A percentile compares a stretch with the other conserved stretches of the same genome.
Conservation (phyloP, 1,140 invertebrate species). For the Notospermus geniculatus region DNA sequence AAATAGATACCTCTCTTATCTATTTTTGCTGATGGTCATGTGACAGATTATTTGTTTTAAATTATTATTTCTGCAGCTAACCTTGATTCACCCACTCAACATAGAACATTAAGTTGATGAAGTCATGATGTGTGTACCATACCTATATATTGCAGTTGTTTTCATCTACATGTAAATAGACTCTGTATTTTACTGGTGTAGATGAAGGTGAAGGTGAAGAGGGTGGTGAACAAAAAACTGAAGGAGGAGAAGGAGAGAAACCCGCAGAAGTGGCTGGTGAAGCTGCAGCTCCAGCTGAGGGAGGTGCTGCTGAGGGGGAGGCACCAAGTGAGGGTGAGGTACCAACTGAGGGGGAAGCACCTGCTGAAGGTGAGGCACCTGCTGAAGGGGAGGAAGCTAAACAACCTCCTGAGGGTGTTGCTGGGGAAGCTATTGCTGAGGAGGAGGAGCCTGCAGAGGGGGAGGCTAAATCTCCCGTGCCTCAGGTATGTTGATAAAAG, state of each 20-base stretch:
- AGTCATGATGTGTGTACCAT: neutral
- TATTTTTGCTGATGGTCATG: neutral
- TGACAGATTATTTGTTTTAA: neutral
- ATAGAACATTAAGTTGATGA: neutral
- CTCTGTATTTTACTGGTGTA: neutral
- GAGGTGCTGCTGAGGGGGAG: constrained; percentile 1
- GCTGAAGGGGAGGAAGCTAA: neutral
- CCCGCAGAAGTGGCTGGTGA: neutral
- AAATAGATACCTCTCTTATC: too few species aligned
- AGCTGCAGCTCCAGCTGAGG: neutral
- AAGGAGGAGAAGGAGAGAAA: constrained; percentile 9
- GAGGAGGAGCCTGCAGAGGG: constrained; percentile 20
- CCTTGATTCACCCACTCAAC: neutral
- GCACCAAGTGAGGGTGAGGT: too few species aligned
- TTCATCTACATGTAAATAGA: neutral
- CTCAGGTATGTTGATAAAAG: constrained; percentile 29
- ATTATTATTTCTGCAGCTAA: neutral
- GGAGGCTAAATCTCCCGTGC: constrained; percentile 28
- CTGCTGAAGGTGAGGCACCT: too few species aligned
- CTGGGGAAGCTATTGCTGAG: neutral
- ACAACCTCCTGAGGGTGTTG: neutral
- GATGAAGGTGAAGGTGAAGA: constrained; percentile 5
- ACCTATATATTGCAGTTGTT: neutral
- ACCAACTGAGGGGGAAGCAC: too few species aligned
- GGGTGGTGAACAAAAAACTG: constrained; percentile 1